A percentile compares a stretch with the other conserved stretches of the same genome.
Evolutionary conservation across 2,888 invertebrate species (phyloP).

Genomic region (Protodeltote pygarga): DNA sequence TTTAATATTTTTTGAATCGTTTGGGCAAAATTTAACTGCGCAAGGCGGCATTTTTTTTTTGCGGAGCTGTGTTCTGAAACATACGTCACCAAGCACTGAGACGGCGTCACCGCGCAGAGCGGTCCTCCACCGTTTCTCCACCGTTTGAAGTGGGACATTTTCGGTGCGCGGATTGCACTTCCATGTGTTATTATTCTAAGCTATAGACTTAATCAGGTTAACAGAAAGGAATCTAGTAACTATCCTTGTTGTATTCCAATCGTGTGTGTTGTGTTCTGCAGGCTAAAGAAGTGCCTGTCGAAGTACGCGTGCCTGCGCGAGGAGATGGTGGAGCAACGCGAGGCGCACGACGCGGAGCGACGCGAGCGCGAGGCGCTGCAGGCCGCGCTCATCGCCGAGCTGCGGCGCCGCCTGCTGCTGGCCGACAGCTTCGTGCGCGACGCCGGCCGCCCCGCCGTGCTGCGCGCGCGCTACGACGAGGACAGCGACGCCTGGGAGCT

Average conservation of each 20-base stretch:
- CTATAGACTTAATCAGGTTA: too few species aligned
- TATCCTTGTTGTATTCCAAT: neutral
- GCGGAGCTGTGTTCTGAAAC: too few species aligned
- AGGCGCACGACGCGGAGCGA: constrained; percentile 96
- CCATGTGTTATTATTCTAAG: too few species aligned
- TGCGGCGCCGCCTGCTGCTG: constrained; percentile 94
- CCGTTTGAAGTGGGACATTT: too few species aligned
- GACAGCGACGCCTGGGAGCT: constrained; percentile 90
- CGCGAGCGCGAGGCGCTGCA: constrained; percentile 94
- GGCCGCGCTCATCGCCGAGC: constrained; percentile 95
- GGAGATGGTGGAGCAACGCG: constrained; percentile 85
- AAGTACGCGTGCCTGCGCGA: constrained; percentile 90
- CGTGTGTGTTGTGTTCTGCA: constrained; percentile 59
- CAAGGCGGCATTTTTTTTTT: too few species aligned
- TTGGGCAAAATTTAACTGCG: too few species aligned
- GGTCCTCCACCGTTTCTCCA: too few species aligned
- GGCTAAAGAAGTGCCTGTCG: constrained; percentile 95
- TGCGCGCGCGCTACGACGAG: constrained; percentile 86
- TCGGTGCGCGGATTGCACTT: too few species aligned
- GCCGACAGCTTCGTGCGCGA: constrained; percentile 96
- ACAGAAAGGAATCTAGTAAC: too few species aligned
- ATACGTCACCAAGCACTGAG: too few species aligned
- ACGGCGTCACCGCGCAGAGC: too few species aligned
- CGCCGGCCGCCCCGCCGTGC: constrained; percentile 71
- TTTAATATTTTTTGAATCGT: too few species aligned